Evolutionary conservation across 2,797 vertebrate genomes (phyloP).

Genomic region (Rhyacichthys aspro): DNA sequence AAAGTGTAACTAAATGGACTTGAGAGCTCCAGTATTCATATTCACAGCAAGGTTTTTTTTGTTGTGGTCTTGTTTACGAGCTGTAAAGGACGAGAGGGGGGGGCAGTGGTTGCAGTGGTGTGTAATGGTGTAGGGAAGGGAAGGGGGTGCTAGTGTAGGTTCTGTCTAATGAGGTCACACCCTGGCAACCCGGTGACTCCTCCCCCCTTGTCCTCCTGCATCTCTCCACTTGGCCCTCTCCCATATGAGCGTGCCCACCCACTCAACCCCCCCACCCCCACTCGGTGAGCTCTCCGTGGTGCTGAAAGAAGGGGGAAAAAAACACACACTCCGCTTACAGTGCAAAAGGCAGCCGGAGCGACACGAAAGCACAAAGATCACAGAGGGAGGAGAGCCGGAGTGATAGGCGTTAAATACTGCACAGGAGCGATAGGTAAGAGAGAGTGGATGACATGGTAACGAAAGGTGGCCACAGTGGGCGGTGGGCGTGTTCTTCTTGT

Average conservation of each 20-base stretch:
- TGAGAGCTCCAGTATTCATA: constrained; percentile 47
- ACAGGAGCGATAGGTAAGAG: constrained; percentile 54
- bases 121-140: constrained; percentile 63
- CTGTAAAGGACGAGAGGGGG: constrained; percentile 42
- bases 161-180: constrained; percentile 82
- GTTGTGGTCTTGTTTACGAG: constrained; percentile 76
- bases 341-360: constrained; percentile 65
- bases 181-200: constrained; percentile 76
- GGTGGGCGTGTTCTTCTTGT: constrained; percentile 90
- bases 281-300: constrained; percentile 79
- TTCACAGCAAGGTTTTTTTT: constrained; percentile 61
- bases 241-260: constrained; percentile 53
- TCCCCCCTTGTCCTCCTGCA: constrained; percentile 31
- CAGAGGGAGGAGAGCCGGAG: constrained; percentile 44
- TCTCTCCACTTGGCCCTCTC: constrained; percentile 49
- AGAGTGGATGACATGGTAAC: constrained; percentile 61
- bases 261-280: constrained; percentile 32
- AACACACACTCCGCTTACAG: constrained; percentile 65
- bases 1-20: constrained; percentile 49
- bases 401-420: constrained; percentile 44
- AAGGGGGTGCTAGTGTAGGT: constrained; percentile 60
- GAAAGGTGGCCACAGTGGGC: constrained; percentile 80
- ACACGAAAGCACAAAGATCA: constrained; percentile 66
- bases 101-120: constrained; percentile 45
- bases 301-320: constrained; percentile 75